These are phyloP conservation scores for Diadema setosum DNA, from an alignment of 35 echinoderm and acorn worm genomes.

Conservation along the genomic window DNA sequence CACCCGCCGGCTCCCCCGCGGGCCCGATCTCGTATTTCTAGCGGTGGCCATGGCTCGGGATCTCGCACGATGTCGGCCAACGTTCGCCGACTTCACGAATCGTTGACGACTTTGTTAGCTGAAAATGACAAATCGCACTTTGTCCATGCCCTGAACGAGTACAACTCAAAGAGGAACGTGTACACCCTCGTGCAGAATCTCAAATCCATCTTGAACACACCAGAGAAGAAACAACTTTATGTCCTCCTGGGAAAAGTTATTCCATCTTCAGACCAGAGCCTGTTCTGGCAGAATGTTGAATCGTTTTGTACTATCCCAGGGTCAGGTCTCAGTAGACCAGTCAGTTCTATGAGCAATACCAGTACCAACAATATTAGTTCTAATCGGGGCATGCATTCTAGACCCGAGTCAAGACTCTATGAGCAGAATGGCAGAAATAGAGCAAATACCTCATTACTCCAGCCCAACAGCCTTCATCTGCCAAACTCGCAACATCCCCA, in stretches of 20 bases:
- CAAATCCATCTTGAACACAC: constrained; percentile 61
- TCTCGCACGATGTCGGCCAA: constrained; percentile 91
- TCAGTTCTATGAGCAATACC: not conserved
- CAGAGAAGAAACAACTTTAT: constrained; percentile 81
- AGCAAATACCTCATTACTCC: not conserved
- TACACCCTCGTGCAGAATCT: constrained; percentile 70
- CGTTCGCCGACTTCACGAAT: constrained; percentile 90
- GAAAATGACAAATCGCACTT: constrained; percentile 76
- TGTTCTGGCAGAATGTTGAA: constrained; percentile 79
- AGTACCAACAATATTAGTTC: not conserved
- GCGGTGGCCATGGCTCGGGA: not conserved
- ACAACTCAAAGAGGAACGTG: constrained; percentile 83
- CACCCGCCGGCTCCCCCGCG: not conserved
- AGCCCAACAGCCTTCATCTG: not conserved
- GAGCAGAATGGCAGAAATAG: not conserved
- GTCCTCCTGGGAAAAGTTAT: constrained; percentile 77
- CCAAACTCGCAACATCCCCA: not conserved
- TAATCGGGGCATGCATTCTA: not conserved
- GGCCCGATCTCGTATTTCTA: not conserved
- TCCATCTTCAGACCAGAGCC: constrained; percentile 63
- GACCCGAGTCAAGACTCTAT: constrained; percentile 9
- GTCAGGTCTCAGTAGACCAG: not conserved
- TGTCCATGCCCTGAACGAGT: constrained; percentile 93
- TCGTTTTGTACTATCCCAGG: constrained; percentile 17
- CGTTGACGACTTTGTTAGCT: constrained; percentile 55